Evolutionary conservation across 2,797 vertebrate species (phyloP).

Genomic region (Simalia tracyae): DNA sequence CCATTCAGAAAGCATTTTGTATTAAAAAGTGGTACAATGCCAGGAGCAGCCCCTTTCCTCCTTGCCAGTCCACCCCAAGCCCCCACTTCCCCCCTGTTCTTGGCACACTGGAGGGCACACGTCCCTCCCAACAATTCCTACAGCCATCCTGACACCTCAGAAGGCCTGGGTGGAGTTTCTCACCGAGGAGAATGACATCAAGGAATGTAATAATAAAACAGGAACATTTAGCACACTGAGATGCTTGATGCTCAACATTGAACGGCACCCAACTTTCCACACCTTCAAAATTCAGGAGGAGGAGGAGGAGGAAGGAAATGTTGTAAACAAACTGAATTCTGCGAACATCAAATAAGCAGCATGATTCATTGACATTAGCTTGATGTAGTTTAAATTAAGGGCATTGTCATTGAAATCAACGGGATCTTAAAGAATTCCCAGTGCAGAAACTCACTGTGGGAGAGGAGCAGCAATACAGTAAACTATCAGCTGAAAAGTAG

Average conservation of each 20-base stretch:
- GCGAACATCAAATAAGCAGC: too few relatives aligned
- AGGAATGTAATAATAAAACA: neutral
- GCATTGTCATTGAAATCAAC: too few relatives aligned
- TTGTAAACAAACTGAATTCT: too few relatives aligned
- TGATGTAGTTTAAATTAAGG: too few relatives aligned
- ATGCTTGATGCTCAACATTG: neutral
- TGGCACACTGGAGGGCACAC: neutral
- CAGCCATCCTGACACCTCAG: neutral
- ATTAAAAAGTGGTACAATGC: neutral
- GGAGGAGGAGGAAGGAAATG: too few relatives aligned
- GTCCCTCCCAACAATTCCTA: neutral
- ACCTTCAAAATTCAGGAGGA: too few relatives aligned
- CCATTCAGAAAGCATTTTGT: neutral
- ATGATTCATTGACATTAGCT: too few relatives aligned
- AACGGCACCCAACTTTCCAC: too few relatives aligned
- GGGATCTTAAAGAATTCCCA: too few relatives aligned
- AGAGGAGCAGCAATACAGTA: too few relatives aligned
- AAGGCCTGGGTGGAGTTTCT: neutral
- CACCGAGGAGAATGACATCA: neutral
- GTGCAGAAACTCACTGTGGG: too few relatives aligned
- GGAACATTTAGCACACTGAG: neutral
- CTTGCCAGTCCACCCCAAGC: neutral
- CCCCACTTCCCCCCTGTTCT: neutral
- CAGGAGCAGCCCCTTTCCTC: neutral
- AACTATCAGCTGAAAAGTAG: too few relatives aligned